These are phyloP conservation scores for Tiaroga cobitis DNA, from an alignment of 2,797 vertebrate genomes.

Conservation along the genomic window DNA sequence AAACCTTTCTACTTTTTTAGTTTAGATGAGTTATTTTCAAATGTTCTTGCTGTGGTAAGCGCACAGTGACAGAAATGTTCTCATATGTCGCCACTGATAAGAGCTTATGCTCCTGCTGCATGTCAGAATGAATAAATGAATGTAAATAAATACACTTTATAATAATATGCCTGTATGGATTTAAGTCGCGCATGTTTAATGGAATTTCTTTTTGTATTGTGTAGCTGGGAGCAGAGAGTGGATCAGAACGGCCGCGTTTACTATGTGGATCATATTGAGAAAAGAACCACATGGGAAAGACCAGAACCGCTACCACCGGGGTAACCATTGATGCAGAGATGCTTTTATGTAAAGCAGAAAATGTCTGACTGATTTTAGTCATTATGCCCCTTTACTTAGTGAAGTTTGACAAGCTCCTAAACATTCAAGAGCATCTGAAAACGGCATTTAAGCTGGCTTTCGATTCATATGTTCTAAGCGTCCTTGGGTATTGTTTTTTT, in stretches of 20 bases:
- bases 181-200: not conserved
- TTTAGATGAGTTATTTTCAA: not conserved
- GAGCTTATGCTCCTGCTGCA: not conserved
- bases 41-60: not conserved
- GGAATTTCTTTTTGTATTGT: not conserved
- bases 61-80: not conserved
- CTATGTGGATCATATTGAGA: slow-evolving; percentile 97
- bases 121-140: not conserved
- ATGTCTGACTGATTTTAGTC: too few relatives aligned
- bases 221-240: slow-evolving; percentile 96
- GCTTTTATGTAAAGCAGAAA: too few relatives aligned
- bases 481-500: not conserved
- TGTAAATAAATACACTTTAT: not conserved
- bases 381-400: too few relatives aligned
- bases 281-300: slow-evolving; percentile 96
- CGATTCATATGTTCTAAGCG: not conserved
- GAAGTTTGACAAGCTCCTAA: too few relatives aligned
- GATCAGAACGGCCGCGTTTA: slow-evolving; percentile 94
- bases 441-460: not conserved
- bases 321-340: slow-evolving; percentile 70
- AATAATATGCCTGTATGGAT: not conserved
- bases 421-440: too few relatives aligned
- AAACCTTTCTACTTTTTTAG: not conserved
- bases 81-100: not conserved
- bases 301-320: slow-evolving; percentile 94